A percentile compares a stretch with the other conserved stretches of the same genome.
Evolutionary conservation across 1,140 invertebrate genomes (phyloP).

Genomic region (Drosophila erecta): DNA sequence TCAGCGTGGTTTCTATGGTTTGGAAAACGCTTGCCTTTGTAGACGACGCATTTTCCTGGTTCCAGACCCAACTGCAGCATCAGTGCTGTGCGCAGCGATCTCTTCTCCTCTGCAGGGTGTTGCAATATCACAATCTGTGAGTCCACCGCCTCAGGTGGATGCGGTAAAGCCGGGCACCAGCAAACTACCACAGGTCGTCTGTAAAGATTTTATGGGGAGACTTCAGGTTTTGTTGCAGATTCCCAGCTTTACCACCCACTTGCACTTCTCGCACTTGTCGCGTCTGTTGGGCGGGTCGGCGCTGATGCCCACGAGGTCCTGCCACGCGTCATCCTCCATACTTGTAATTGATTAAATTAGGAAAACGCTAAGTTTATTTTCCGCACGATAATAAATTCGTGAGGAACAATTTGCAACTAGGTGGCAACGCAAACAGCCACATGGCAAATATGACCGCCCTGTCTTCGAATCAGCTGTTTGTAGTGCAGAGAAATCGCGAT

Average conservation of each 20-base stretch:
- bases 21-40: constrained; percentile 94
- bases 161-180: constrained; percentile 93
- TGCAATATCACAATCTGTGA: constrained; percentile 93
- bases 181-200: constrained; percentile 95
- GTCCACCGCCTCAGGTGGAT: constrained; percentile 87
- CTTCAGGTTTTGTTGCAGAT: neutral
- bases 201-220: constrained; percentile 5
- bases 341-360: constrained; percentile 58
- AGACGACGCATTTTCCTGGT: constrained; percentile 90
- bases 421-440: constrained; percentile 53
- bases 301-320: constrained; percentile 89
- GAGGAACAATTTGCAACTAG: neutral
- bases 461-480: constrained; percentile 53
- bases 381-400: constrained; percentile 3
- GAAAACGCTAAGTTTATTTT: constrained; percentile 17
- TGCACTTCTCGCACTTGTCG: constrained; percentile 89
- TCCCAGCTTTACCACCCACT: constrained; percentile 86
- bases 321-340: constrained; percentile 59
- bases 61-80: constrained; percentile 92
- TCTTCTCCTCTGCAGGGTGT: constrained; percentile 96
- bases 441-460: constrained; percentile 37
- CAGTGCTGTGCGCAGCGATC: constrained; percentile 94
- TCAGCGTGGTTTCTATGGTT: constrained; percentile 87
- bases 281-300: constrained; percentile 90
- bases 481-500: constrained; percentile 9